Evolutionary conservation across 2,113 vertebrate genomes (phyloP), one percentile per base, ranked within the genome.

Genomic region (Xyrauchen texanus): DNA sequence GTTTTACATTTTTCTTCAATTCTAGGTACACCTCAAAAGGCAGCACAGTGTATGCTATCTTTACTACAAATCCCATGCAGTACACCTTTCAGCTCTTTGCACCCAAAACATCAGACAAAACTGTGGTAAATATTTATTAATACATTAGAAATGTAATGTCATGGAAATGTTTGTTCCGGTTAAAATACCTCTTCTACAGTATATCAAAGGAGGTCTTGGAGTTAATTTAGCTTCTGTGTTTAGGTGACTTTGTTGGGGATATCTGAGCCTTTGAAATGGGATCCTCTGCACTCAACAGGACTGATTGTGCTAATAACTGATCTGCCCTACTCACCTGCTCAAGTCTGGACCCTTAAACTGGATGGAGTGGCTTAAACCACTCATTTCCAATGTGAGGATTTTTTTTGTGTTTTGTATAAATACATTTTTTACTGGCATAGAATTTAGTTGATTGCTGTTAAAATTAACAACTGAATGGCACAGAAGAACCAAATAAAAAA

Each of bases 181-280:
- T 34, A 34, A 34, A 34, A 34, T 34, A 34, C 21, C 21, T 34
- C 7, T 8, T 63, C n/a, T 5, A 44, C 21, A 34, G 15, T 8
- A 10, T 11, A n/a, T 34, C 3, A 44, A 47, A 16, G 7, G 11
- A 21, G 13, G n/a, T 58, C 13, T 58, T 7, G n/a, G 55, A n/a
- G 55, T 58, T 57, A 21, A 5, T 12, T 2, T 45, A 57, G 15
- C 0, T n/a, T 58, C 3, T 71, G 15, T 78, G 55, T 83, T 75
- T 47, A 99, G 97, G 91, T 96, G 86, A 94, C 78, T 0, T 87
- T 98, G 89, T 7, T 98, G 88, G 96, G 96, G 0, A 15, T 87
- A 57, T 58, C 76, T 0, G 82, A 78, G 0, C 57, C 87, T 3
- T 88, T 99, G 78, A 58, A 91, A 49, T 99, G 97, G 97, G 83